A percentile compares a stretch with the other conserved stretches of the same genome.
phyloP scores from a whole-genome alignment of 2,797 vertebrate genomes.

The Sebastiscus albofasciatus region DNA sequence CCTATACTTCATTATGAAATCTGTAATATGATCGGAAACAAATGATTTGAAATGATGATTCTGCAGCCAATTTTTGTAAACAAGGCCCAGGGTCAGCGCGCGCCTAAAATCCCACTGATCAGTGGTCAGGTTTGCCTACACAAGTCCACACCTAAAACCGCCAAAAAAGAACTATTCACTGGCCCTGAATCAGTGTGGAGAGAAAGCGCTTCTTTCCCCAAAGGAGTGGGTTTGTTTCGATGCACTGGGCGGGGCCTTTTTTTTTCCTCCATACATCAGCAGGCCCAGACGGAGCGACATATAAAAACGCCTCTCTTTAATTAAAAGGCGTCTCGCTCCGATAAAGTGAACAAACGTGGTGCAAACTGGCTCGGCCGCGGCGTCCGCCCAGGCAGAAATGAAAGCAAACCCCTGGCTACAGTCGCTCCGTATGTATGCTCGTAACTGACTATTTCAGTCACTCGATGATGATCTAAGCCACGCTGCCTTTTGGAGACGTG shows the following conservation, averaged over 20 bases:
- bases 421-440: slow-evolving; percentile 9
- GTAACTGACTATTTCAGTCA: slow-evolving; percentile 46
- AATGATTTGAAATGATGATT: slow-evolving; percentile 1
- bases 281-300: slow-evolving; percentile 57
- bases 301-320: slow-evolving; percentile 25
- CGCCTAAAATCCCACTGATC: slow-evolving; percentile 46
- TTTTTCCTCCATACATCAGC: slow-evolving; percentile 40
- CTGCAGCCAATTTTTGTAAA: slow-evolving; percentile 6
- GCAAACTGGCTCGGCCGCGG: slow-evolving; percentile 41
- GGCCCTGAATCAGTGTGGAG: slow-evolving; percentile 66
- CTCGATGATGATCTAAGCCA: slow-evolving; percentile 40
- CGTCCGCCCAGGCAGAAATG: slow-evolving; percentile 28
- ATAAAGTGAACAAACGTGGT: slow-evolving; percentile 67
- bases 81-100: slow-evolving; percentile 56
- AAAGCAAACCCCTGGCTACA: slow-evolving; percentile 37
- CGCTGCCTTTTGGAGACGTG: slow-evolving; percentile 50
- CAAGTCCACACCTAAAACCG: slow-evolving; percentile 39
- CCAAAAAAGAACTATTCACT: slow-evolving; percentile 29
- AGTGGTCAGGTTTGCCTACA: slow-evolving; percentile 49
- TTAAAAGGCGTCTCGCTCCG: slow-evolving; percentile 44
- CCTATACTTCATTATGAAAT: background rate
- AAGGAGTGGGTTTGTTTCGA: slow-evolving; percentile 36
- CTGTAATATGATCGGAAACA: background rate
- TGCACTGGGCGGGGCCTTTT: slow-evolving; percentile 35
- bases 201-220: slow-evolving; percentile 33